Conservation (phyloP, 2,888 invertebrate genomes). For the Limnephilus auricula region DNA sequence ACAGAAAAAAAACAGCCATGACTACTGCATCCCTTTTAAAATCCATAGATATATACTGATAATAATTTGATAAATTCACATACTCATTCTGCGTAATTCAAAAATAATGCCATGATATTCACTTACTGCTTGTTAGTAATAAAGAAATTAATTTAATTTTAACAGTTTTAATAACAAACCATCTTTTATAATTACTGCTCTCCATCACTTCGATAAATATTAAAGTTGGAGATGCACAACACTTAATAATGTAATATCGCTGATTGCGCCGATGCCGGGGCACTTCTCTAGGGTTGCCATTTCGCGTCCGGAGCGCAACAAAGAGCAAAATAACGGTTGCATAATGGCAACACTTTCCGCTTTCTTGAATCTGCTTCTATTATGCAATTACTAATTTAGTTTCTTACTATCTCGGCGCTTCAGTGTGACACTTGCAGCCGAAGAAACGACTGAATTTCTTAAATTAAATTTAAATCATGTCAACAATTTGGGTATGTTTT, state of each 20-base stretch:
- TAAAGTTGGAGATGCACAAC: background rate
- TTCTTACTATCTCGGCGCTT: background rate
- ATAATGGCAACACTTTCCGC: slow-evolving; percentile 58
- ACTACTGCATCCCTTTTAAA: no score
- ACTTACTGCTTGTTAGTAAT: background rate
- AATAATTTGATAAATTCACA: no score
- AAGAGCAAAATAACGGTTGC: slow-evolving; percentile 46
- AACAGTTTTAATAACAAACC: background rate
- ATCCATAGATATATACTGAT: no score
- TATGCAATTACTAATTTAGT: slow-evolving; percentile 10
- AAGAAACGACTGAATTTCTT: background rate
- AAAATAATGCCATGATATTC: no score
- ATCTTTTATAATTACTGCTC: background rate
- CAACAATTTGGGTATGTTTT: no score
- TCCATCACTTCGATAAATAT: background rate
- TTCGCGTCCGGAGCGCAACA: background rate
- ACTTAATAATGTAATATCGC: background rate
- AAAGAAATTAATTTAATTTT: background rate
- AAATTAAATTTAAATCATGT: no score
- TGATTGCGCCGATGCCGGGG: background rate
- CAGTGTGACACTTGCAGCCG: background rate
- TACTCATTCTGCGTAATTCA: no score
- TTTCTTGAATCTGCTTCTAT: slow-evolving; percentile 40
- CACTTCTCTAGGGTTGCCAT: background rate
- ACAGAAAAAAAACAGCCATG: no score